These are phyloP conservation scores for Trogon melanurus DNA, from an alignment of 2,113 vertebrate species.

Conservation along the genomic window DNA sequence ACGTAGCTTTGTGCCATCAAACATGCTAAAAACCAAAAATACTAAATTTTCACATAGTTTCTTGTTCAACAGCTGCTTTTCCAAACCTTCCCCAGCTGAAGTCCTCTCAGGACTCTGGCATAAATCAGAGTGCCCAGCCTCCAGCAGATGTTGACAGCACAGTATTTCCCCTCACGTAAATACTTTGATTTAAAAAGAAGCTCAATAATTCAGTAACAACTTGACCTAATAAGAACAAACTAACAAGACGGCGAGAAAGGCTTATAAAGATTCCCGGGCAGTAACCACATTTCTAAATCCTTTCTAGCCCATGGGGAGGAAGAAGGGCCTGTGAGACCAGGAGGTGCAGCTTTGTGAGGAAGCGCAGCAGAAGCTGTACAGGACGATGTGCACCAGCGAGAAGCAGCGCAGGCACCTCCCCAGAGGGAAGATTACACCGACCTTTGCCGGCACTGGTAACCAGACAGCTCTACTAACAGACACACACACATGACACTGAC, in stretches of 20 bases:
- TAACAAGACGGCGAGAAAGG: neutral
- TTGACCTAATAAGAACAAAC: neutral
- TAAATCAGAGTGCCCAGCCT: neutral
- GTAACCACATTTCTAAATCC: neutral
- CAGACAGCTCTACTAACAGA: neutral
- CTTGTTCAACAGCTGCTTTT: neutral
- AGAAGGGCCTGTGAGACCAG: neutral
- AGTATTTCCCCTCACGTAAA: neutral
- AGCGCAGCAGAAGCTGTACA: neutral
- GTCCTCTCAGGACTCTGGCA: neutral
- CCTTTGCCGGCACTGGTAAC: neutral
- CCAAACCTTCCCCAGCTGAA: neutral
- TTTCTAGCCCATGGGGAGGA: rapidly evolving
- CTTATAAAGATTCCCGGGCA: rapidly evolving
- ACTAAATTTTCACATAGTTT: neutral
- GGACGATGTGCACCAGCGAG: neutral
- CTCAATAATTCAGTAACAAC: neutral
- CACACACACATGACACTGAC: rapidly evolving
- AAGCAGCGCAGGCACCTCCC: neutral
- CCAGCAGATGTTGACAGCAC: neutral
- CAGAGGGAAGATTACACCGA: neutral
- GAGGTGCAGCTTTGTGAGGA: rapidly evolving
- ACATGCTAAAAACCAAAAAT: neutral
- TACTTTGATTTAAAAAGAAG: neutral
- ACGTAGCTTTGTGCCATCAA: no score